Conservation (phyloP, 1,140 invertebrate species). For the Dermatophagoides farinae region DNA sequence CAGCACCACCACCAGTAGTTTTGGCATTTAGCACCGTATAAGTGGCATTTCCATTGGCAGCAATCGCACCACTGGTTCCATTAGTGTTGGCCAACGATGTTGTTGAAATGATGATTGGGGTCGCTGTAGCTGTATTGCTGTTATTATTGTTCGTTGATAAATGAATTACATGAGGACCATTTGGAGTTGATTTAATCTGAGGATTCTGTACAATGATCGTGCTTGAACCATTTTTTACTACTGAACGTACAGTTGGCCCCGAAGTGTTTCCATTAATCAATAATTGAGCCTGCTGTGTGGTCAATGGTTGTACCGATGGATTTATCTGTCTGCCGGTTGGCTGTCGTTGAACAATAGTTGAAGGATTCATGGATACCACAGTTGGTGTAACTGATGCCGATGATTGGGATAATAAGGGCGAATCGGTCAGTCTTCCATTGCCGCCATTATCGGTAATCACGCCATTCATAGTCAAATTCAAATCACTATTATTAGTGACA, state of each 20-base stretch:
- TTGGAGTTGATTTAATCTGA: background rate
- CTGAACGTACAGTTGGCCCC: background rate
- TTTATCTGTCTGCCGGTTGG: no score
- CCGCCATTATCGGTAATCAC: background rate
- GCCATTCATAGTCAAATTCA: background rate
- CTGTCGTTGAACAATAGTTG: no score
- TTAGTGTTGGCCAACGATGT: background rate
- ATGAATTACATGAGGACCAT: background rate
- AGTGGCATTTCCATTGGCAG: background rate
- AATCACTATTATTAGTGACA: background rate
- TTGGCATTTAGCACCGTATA: background rate
- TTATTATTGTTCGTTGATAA: background rate
- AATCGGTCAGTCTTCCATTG: background rate
- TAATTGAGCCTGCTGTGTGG: no score
- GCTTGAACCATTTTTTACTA: background rate
- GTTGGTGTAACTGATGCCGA: no score
- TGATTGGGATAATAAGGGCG: no score
- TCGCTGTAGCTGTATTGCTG: background rate
- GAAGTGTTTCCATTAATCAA: no score
- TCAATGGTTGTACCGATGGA: no score
- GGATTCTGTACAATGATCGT: conserved; percentile 5
- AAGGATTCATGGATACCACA: no score
- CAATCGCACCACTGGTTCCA: background rate
- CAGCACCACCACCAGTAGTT: no score
- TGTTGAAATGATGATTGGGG: background rate